These are phyloP conservation scores for Poicephalus gulielmi DNA, from an alignment of 2,113 vertebrate species.

Conservation along the genomic window DNA sequence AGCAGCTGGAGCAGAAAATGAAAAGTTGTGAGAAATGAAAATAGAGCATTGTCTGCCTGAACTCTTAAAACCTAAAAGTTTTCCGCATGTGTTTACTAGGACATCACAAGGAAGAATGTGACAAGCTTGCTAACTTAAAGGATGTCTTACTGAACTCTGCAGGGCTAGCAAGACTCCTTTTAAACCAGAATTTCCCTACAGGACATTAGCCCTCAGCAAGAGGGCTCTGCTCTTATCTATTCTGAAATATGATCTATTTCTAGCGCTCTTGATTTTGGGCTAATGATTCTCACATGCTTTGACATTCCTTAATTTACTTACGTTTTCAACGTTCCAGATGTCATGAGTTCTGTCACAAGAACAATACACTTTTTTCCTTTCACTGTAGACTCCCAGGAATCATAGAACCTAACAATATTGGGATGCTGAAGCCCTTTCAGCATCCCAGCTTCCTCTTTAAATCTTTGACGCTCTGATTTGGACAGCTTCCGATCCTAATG, in stretches of 20 bases:
- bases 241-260: neutral
- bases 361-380: slow-evolving; percentile 99
- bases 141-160: neutral
- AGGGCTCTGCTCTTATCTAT: neutral
- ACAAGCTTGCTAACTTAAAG: neutral
- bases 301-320: slow-evolving; percentile 75
- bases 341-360: slow-evolving; percentile 98
- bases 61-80: neutral
- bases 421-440: slow-evolving; percentile 98
- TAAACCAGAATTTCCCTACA: neutral
- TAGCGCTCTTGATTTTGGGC: neutral
- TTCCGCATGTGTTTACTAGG: neutral
- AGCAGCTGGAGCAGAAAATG: neutral
- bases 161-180: neutral
- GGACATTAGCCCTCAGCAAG: neutral
- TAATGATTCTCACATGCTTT: neutral
- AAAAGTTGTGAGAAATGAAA: neutral
- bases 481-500: slow-evolving; percentile 94
- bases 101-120: neutral
- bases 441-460: slow-evolving; percentile 99
- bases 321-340: slow-evolving; percentile 98
- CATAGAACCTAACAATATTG: slow-evolving; percentile 99
- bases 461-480: slow-evolving; percentile 94
- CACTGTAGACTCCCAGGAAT: slow-evolving; percentile 97
- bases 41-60: neutral